phyloP scores from a whole-genome alignment of 2,113 vertebrate species.

The Tretioscincus oriximinensis region DNA sequence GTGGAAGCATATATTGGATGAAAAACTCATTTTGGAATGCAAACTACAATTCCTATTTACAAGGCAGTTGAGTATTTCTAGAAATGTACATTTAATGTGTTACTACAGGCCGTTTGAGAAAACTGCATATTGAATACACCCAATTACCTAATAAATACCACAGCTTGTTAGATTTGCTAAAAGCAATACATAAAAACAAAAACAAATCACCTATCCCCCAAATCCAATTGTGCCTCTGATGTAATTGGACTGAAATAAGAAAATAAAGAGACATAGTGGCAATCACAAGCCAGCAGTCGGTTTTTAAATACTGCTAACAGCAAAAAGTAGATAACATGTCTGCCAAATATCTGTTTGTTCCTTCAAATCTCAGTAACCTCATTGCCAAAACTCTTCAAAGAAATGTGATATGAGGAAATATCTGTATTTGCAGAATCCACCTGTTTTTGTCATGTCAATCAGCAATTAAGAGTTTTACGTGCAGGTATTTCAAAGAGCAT shows the following conservation, averaged over 20 bases:
- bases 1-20: neutral
- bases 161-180: slow-evolving; percentile 20
- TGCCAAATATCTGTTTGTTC: slow-evolving; percentile 26
- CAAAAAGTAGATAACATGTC: slow-evolving; percentile 40
- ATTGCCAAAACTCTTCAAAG: neutral
- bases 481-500: neutral
- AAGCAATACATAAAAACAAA: slow-evolving; percentile 5
- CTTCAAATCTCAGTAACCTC: slow-evolving; percentile 27
- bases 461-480: slow-evolving; percentile 12
- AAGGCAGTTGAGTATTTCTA: slow-evolving; percentile 47
- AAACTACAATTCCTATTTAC: slow-evolving; percentile 46
- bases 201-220: neutral
- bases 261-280: slow-evolving; percentile 21
- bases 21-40: neutral
- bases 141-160: slow-evolving; percentile 48
- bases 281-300: slow-evolving; percentile 44
- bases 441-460: slow-evolving; percentile 1
- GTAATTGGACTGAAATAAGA: slow-evolving; percentile 43
- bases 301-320: slow-evolving; percentile 33
- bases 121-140: slow-evolving; percentile 41
- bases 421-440: neutral
- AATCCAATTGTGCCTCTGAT: neutral
- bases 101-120: slow-evolving; percentile 41
- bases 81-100: slow-evolving; percentile 37
- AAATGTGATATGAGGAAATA: neutral